A percentile compares a stretch with the other conserved stretches of the same genome.
Evolutionary conservation across 2,888 invertebrate species (phyloP).

Genomic region (Amblyjoppa fuscipennis): DNA sequence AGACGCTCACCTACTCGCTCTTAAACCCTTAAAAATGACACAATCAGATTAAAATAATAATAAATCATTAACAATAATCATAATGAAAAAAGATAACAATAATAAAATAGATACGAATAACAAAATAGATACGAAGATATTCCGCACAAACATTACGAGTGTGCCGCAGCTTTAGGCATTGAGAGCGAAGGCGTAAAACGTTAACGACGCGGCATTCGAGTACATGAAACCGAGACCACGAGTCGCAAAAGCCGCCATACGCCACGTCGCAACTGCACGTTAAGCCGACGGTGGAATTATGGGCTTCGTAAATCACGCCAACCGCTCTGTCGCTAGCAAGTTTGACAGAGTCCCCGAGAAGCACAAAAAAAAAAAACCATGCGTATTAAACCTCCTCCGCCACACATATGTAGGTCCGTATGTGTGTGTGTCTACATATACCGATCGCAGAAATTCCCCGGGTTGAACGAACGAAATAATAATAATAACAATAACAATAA

Average conservation of each 20-base stretch:
- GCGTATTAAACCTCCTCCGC: background rate
- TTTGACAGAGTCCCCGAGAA: slow-evolving; percentile 13
- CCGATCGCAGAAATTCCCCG: background rate
- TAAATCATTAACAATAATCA: background rate
- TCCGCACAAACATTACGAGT: background rate
- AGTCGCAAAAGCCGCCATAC: background rate
- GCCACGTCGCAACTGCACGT: background rate
- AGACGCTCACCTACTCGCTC: background rate
- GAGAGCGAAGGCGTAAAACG: slow-evolving; percentile 10
- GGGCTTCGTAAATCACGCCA: slow-evolving; percentile 12
- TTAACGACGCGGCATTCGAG: slow-evolving; percentile 6
- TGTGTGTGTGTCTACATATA: background rate
- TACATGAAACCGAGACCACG: background rate
- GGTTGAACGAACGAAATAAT: background rate
- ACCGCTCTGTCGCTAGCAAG: slow-evolving; percentile 10
- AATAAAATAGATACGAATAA: background rate
- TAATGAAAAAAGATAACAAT: background rate
- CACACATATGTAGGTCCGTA: too few relatives aligned
- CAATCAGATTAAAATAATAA: background rate
- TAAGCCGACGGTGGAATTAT: slow-evolving; percentile 17
- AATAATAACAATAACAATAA: background rate
- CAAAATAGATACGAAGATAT: background rate
- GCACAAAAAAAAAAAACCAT: background rate
- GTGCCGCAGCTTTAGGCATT: background rate
- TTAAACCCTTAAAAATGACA: background rate